Percentiles rank a stretch among this genome's conserved stretches.
Evolutionary conservation across 1,140 invertebrate species (phyloP).

Genomic region (Brachionus koreanus): DNA sequence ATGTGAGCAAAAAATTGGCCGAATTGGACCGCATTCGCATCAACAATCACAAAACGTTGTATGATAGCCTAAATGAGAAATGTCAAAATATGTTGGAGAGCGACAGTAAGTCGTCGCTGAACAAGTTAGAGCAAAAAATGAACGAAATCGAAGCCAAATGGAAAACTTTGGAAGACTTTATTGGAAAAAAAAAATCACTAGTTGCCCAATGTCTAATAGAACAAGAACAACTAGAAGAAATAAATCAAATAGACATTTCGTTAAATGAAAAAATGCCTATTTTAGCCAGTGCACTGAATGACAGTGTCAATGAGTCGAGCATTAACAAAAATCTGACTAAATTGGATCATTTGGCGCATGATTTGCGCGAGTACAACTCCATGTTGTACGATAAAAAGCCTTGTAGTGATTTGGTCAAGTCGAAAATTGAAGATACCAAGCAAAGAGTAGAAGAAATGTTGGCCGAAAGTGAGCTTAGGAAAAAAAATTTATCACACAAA

Average conservation of each 20-base stretch:
- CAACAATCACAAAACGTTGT: not conserved
- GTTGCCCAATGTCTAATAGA: not conserved
- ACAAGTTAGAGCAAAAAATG: not conserved
- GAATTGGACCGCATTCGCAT: not conserved
- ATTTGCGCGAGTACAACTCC: not conserved
- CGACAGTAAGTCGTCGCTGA: not conserved
- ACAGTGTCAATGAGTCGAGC: not conserved
- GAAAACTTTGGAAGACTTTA: not conserved
- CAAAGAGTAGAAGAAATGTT: not conserved
- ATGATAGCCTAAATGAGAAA: not conserved
- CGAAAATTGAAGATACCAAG: not conserved
- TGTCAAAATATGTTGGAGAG: not conserved
- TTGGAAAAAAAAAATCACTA: not conserved
- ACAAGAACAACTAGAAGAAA: conserved; percentile 39
- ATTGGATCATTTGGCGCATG: not conserved
- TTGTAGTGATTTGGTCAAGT: not conserved
- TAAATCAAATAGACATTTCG: conserved; percentile 8
- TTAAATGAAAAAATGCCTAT: conserved; percentile 6
- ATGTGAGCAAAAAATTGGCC: conserved; percentile 17
- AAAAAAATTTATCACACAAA: not conserved
- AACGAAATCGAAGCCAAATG: not conserved
- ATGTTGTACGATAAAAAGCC: not conserved
- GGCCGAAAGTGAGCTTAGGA: not conserved
- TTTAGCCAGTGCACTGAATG: not conserved
- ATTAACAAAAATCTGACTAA: not conserved